A percentile compares a stretch with the other conserved stretches of the same genome.
Evolutionary conservation across 1,140 invertebrate species (phyloP).

Genomic region (Drosophila paulistorum): DNA sequence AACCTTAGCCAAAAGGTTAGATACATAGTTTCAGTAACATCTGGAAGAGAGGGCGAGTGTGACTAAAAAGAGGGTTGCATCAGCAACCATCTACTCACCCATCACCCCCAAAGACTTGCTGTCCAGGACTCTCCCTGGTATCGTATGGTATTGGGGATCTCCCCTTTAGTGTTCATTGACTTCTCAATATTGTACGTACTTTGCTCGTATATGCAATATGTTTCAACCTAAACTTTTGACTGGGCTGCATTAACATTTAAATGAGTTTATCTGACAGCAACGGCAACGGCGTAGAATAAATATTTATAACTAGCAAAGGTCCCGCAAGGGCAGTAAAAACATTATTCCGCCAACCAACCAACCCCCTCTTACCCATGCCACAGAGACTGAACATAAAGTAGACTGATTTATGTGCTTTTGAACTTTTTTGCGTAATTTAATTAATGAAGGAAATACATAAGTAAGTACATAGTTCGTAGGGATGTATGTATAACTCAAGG

Average conservation of each 20-base stretch:
- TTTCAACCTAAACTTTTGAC: conserved; percentile 69
- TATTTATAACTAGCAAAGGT: conserved; percentile 63
- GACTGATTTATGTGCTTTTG: conserved; percentile 79
- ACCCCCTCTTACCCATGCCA: conserved; percentile 1
- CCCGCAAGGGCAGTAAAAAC: conserved; percentile 70
- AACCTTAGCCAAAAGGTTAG: not conserved
- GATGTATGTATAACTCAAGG: not conserved
- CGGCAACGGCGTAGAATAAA: conserved; percentile 51
- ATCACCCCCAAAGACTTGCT: not conserved
- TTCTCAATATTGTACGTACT: conserved; percentile 11
- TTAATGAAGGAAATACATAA: conserved; percentile 67
- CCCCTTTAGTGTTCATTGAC: not conserved
- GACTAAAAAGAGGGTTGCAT: conserved; percentile 9
- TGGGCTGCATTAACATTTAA: conserved; percentile 77
- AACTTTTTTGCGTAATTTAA: conserved; percentile 80
- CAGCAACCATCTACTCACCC: not conserved
- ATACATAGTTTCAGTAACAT: conserved; percentile 4
- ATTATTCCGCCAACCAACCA: not conserved
- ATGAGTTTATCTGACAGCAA: conserved; percentile 70
- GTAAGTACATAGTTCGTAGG: conserved; percentile 29
- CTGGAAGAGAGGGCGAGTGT: not conserved
- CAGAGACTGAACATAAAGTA: conserved; percentile 50
- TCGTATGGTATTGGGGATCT: not conserved
- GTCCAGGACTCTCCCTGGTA: not conserved
- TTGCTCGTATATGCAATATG: conserved; percentile 65